phyloP scores from a whole-genome alignment of 2,797 vertebrate species.

The Aplochiton taeniatus region DNA sequence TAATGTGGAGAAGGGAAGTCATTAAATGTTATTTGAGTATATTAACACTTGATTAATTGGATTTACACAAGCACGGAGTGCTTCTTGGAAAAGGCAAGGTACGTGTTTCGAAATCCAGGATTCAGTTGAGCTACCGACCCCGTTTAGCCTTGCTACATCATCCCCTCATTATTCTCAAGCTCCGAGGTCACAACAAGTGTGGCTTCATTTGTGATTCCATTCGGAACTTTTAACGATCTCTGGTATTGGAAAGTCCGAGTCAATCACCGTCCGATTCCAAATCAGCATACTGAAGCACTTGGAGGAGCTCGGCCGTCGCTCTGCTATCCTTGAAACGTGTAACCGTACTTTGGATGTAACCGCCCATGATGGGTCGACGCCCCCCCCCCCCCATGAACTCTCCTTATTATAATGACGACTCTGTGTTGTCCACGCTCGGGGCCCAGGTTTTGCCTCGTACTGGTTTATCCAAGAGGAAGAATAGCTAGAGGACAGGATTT shows the following conservation, averaged over 20 bases:
- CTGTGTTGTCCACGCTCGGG: slow-evolving; percentile 46
- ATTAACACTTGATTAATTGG: slow-evolving; percentile 34
- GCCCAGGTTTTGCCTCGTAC: slow-evolving; percentile 51
- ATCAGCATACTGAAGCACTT: too few relatives aligned
- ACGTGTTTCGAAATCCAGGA: too few relatives aligned
- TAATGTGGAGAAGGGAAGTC: neutral
- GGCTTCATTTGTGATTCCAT: too few relatives aligned
- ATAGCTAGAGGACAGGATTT: slow-evolving; percentile 61
- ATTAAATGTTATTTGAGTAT: slow-evolving; percentile 8
- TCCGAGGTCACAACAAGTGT: too few relatives aligned
- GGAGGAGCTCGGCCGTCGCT: neutral
- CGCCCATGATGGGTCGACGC: slow-evolving; percentile 24
- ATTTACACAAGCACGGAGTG: slow-evolving; percentile 31
- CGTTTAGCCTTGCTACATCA: too few relatives aligned
- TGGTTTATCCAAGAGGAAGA: slow-evolving; percentile 66
- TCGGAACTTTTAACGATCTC: too few relatives aligned
- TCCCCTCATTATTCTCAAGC: too few relatives aligned
- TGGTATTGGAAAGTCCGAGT: too few relatives aligned
- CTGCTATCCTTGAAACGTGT: slow-evolving; percentile 10
- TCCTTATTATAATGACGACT: slow-evolving; percentile 47
- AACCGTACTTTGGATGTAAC: slow-evolving; percentile 7
- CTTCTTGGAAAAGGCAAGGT: too few relatives aligned
- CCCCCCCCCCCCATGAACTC: slow-evolving; percentile 8
- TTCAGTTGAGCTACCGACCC: too few relatives aligned
- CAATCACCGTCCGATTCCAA: too few relatives aligned